Conservation (phyloP, 2,113 vertebrate species). For the Tympanuchus pallidicinctus region DNA sequence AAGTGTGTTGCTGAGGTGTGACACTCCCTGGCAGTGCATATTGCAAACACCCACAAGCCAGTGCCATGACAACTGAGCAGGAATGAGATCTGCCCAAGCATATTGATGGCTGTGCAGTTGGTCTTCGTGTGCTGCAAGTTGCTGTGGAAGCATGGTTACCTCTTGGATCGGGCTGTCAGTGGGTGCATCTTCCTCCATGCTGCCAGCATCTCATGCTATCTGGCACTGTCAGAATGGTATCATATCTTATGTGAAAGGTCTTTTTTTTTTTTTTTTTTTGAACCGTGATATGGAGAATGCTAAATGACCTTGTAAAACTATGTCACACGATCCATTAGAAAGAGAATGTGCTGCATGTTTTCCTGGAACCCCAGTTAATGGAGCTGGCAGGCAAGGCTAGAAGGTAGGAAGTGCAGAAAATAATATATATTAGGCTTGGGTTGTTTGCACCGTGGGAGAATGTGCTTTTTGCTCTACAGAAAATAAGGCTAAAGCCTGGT, state of each 20-base stretch:
- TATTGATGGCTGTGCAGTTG: neutral
- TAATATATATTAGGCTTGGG: neutral
- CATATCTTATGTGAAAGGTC: neutral
- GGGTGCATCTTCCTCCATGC: neutral
- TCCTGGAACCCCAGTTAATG: neutral
- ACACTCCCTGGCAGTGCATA: neutral
- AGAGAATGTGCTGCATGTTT: accelerated
- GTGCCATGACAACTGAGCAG: neutral
- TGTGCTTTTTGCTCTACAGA: neutral
- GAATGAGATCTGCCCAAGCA: neutral
- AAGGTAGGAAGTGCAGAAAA: neutral
- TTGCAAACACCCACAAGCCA: neutral
- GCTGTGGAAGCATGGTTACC: neutral
- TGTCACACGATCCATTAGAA: neutral
- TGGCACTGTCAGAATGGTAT: neutral
- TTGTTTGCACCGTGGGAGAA: neutral
- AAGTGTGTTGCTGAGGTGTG: neutral
- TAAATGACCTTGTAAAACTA: neutral
- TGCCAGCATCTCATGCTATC: neutral
- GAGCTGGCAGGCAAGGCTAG: neutral
- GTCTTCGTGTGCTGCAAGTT: neutral
- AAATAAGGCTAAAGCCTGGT: neutral
- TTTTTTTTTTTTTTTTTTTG: no score
- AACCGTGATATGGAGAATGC: neutral
- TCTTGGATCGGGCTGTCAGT: neutral